Evolutionary conservation across 2,113 vertebrate genomes (phyloP).

Genomic region (Cottus gobio): DNA sequence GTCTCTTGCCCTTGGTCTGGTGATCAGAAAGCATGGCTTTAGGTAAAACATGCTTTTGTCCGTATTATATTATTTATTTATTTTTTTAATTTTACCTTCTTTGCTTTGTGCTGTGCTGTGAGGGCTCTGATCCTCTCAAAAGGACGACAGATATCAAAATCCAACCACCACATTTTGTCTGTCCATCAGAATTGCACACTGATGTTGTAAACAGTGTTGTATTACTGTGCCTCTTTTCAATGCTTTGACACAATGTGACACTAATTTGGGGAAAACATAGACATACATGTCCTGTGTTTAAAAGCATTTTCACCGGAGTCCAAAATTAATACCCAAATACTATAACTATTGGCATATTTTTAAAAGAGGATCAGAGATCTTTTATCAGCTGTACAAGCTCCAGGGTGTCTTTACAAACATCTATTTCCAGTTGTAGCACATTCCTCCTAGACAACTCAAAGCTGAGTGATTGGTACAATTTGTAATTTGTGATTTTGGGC

Average conservation of each 20-base stretch:
- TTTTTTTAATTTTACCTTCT: neutral
- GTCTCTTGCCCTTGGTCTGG: neutral
- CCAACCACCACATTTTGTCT: neutral
- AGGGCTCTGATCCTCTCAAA: neutral
- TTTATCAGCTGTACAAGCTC: neutral
- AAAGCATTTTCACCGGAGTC: neutral
- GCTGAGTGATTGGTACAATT: no score
- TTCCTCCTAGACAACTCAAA: neutral
- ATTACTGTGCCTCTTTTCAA: neutral
- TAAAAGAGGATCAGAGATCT: neutral
- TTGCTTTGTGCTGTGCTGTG: neutral
- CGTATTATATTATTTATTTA: neutral
- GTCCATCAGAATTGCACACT: neutral
- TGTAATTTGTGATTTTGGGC: no score
- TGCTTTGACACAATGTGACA: neutral
- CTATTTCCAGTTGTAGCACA: neutral
- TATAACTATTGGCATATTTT: neutral
- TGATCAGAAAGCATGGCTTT: neutral
- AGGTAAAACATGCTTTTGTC: neutral
- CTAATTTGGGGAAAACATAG: neutral
- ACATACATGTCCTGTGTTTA: neutral
- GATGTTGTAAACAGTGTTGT: neutral
- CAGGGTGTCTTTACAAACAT: neutral
- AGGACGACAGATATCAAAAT: neutral
- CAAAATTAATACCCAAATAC: neutral